Evolutionary conservation across 2,888 invertebrate genomes (phyloP).

Genomic region (Sturmia bella): DNA sequence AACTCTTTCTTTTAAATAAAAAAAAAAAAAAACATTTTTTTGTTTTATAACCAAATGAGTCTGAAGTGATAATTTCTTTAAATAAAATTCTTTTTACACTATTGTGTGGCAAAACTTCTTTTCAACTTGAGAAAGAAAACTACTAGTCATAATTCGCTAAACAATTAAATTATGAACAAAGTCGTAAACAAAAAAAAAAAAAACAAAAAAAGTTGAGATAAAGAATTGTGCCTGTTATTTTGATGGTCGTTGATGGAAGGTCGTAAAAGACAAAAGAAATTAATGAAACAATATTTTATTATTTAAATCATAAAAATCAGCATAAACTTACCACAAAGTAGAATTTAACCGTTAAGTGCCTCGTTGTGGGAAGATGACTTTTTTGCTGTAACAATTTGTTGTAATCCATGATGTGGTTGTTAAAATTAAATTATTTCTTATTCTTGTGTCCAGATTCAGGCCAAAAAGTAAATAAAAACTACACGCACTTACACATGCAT

Average conservation of each 20-base stretch:
- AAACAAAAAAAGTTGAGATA: no score
- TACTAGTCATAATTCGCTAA: constrained; percentile 31
- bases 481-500: constrained; percentile 34
- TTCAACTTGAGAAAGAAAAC: background rate
- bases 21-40: no score
- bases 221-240: no score
- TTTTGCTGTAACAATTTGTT: constrained; percentile 58
- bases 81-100: background rate
- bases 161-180: constrained; percentile 23
- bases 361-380: constrained; percentile 55
- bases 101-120: constrained; percentile 29
- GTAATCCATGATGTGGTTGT: constrained; percentile 56
- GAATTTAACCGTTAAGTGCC: constrained; percentile 65
- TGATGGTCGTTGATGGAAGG: no score
- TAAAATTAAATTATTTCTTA: constrained; percentile 22
- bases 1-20: no score
- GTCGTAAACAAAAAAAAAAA: background rate
- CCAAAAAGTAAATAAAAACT: constrained; percentile 44
- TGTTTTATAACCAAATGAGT: no score
- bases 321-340: constrained; percentile 67
- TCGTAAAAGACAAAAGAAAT: background rate
- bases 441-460: constrained; percentile 44
- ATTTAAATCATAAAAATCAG: background rate
- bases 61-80: no score
- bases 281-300: constrained; percentile 4